Evolutionary conservation across 2,888 invertebrate species (phyloP), one percentile per base, ranked within the genome.

Genomic region (Amiota minor): DNA sequence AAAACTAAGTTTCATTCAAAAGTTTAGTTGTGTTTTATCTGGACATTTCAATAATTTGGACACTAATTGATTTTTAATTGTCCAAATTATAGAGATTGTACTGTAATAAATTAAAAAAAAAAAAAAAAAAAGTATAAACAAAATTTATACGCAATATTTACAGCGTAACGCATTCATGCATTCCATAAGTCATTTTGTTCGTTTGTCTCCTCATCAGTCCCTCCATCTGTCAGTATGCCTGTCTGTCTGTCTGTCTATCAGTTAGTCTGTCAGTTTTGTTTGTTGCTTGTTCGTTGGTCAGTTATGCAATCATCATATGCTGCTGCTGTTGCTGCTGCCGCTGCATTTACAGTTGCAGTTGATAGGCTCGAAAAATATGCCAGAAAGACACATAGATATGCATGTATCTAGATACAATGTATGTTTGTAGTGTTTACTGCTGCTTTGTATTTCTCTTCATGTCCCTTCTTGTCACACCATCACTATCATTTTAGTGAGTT

Each of bases 311-410:
- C 18, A 59, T 59, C 35, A 35, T 59, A 59, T 55, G 56, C 70
- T 56, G 56, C 18, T 59, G 56, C 9, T 59, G 65, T 18, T 70
- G 70, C 56, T 55, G 56, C 14, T 50, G 67, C 69, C 47, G 68
- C 55, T 16, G 18, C 76, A 78, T 70, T 75, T 76, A 72, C 77
- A 81, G 78, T 77, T 75, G 75, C 81, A 65, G 77, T 46, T 70
- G 70, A 72, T 62, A 65, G 71, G 72, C 64, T 68, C 55, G 53
- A 68, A 45, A 61, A 70, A 74, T 72, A 72, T 76, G 77, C 76
- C 78, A 59, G 18, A 76, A 11, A 50, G 67, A 50, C 53, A 68
- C 49, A 16, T 47, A 65, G 67, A 20, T 68, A 50, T 68, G 53
- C 50, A 50, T 50, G 70, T 20, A 49, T 23, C 11, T 47, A 35